phyloP scores from a whole-genome alignment of 2,113 vertebrate species.

The Onychostruthus taczanowskii region DNA sequence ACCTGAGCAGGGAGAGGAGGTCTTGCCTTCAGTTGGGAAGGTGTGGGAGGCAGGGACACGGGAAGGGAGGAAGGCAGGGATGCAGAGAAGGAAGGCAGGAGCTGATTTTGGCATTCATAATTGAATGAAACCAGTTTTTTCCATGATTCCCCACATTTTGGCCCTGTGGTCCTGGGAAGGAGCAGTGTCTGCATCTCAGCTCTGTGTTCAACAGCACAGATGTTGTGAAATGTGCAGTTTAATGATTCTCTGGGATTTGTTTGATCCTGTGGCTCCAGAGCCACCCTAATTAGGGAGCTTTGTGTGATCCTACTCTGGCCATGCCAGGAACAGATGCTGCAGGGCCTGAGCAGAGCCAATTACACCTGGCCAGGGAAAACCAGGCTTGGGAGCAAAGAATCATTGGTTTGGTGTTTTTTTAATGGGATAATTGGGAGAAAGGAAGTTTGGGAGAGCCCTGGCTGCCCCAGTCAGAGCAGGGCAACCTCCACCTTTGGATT shows the following conservation, averaged over 20 bases:
- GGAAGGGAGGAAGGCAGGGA: too few species aligned
- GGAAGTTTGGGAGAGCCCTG: background rate
- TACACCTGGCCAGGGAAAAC: background rate
- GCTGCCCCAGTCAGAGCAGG: rapidly evolving
- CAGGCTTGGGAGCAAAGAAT: background rate
- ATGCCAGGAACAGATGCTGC: background rate
- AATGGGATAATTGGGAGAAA: background rate
- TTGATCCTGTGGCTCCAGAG: background rate
- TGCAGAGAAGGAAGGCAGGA: background rate
- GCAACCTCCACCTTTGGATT: background rate
- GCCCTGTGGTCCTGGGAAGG: background rate
- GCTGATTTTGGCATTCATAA: background rate
- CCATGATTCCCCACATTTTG: background rate
- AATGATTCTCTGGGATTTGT: background rate
- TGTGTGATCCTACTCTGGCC: background rate
- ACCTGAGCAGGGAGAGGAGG: background rate
- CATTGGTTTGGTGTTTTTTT: rapidly evolving
- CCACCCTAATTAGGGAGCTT: background rate
- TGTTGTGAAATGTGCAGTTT: background rate
- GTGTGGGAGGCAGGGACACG: rapidly evolving
- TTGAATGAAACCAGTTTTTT: background rate
- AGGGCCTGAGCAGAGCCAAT: background rate
- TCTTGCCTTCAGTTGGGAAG: rapidly evolving
- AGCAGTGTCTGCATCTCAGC: background rate
- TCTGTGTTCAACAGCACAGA: background rate